Evolutionary conservation across 2,797 vertebrate species (phyloP), one percentile per base, ranked within the genome.

Genomic region (Picus viridis): DNA sequence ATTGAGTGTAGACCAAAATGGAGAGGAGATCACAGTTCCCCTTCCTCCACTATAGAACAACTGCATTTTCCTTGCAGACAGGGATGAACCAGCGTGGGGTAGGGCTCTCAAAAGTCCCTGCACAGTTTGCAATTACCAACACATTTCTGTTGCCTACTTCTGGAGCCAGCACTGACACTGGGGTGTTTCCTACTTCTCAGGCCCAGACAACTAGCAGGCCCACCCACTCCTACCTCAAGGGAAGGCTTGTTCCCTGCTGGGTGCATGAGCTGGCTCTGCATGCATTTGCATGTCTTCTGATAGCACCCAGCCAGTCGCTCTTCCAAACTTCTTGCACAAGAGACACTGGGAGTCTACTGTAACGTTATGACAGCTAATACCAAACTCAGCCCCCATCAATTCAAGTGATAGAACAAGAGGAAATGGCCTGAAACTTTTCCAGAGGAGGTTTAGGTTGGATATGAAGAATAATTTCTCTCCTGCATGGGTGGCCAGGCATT

Each of bases 211-310:
- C 69, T 5, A 72, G 69, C 71, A 58, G 80, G 83, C 70, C 63
- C 89, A 94, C 95, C 94, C 93, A 94, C 89, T 89, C 82, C 59
- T 85, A 83, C 86, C 93, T 96, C 4, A 32, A 89, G 95, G 89
- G 90, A 92, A 86, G 47, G 79, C 76, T 94, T 93, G 86, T 86
- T 96, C 84, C 83, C 82, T 75, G 64, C 76, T 59, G 32, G 68
- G 30, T n/a, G 53, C 63, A 86, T 94, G 90, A 96, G 95, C 84
- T 96, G 94, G 90, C 89, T 92, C 76, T 89, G 12, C 93, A 8
- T 79, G 93, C 89, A 57, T 96, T 96, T 95, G 92, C 95, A 89
- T 81, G 96, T 87, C 86, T 92, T 83, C 84, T 74, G 82, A 92
- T 89, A 95, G 91, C 29, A 4, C 59, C 45, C 1, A 0, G 36